Percentiles rank a stretch among this genome's conserved stretches.
These are phyloP conservation scores for Barnardius zonarius DNA, from an alignment of 2,113 vertebrate genomes.

Conservation along the genomic window DNA sequence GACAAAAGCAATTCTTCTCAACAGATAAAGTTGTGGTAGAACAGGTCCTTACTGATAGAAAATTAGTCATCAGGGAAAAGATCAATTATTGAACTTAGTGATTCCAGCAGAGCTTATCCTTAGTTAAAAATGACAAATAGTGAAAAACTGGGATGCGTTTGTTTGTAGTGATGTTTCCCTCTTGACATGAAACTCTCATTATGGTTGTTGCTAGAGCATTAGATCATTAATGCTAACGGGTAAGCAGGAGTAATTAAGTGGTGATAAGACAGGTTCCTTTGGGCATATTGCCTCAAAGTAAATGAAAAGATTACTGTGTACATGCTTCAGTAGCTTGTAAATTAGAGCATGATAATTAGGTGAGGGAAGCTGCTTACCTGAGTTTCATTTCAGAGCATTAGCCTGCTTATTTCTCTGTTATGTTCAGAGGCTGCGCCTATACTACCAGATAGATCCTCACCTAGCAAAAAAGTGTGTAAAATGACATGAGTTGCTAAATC, in stretches of 20 bases:
- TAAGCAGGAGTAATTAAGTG: slow-evolving; percentile 65
- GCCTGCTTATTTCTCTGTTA: background rate
- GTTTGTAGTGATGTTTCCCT: slow-evolving; percentile 15
- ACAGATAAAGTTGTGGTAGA: background rate
- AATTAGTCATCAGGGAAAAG: slow-evolving; percentile 11
- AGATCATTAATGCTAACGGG: slow-evolving; percentile 43
- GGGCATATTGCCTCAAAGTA: slow-evolving; percentile 47
- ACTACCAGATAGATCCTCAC: background rate
- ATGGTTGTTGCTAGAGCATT: background rate
- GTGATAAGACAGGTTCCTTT: slow-evolving; percentile 53
- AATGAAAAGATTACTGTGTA: slow-evolving; percentile 33
- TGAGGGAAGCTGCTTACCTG: slow-evolving; percentile 33
- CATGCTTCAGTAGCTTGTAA: slow-evolving; percentile 42
- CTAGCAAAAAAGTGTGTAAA: background rate
- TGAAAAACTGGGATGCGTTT: background rate
- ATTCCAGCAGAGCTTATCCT: background rate
- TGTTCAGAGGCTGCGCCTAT: background rate
- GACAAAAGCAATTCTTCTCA: background rate
- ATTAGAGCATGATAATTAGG: slow-evolving; percentile 42
- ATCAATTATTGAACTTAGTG: slow-evolving; percentile 31
- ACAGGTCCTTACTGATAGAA: background rate
- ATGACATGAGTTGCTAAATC: background rate
- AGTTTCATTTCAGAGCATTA: background rate
- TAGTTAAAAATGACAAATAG: slow-evolving; percentile 42
- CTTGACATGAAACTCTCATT: slow-evolving; percentile 7